Base-by-base conservation (phyloP, 2,797 vertebrate species). In the Amblyopsis hoosieri region DNA sequence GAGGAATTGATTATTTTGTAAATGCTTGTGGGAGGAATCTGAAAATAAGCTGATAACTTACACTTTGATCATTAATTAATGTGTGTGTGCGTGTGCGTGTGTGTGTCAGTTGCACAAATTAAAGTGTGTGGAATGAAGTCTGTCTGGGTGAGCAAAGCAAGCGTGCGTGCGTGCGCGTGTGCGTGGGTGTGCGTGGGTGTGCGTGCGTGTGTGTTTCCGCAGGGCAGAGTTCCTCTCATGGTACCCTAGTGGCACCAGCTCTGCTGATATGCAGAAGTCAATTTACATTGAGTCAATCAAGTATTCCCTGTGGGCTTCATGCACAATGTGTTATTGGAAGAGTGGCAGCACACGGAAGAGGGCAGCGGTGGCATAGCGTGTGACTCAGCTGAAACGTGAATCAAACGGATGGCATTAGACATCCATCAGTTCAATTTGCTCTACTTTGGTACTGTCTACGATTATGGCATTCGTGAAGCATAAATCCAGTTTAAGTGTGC, bases 1-100 rank as follows among this genome's bases (percentile, higher is more conserved):
- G 48, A 80, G 63, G 68, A 75, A 83, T 79, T 76, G 76, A 86
- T 86, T 82, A 66, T 77, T 75, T 65, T 60, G 54, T 67, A 74
- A 78, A 78, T 67, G 57, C 54, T 51, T 61, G 75, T 67, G 64
- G 72, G 63, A 80, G 70, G 78, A 54, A 52, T 76, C 57, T 72
- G 45, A 76, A 75, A 64, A 65, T 71, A 31, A 57, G 57, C 23
- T 45, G 4, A 62, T 66, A 70, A 75, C 66, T 54, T 70, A 67
- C 46, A 76, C 51, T 23, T 74, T 42, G n/a, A 31, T 64, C 55
- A 58, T 66, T 51, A 58, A 64, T 37, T 51, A 50, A 60, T 14
- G 46, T 60, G 46, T 49, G 45, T 33, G 10, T 15, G 19, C 31
- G 45, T 54, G 12, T 48, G 13, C 12, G n/a, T 60, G 2, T 73